phyloP scores from a whole-genome alignment of 2,113 vertebrate genomes.

The Laticauda colubrina region DNA sequence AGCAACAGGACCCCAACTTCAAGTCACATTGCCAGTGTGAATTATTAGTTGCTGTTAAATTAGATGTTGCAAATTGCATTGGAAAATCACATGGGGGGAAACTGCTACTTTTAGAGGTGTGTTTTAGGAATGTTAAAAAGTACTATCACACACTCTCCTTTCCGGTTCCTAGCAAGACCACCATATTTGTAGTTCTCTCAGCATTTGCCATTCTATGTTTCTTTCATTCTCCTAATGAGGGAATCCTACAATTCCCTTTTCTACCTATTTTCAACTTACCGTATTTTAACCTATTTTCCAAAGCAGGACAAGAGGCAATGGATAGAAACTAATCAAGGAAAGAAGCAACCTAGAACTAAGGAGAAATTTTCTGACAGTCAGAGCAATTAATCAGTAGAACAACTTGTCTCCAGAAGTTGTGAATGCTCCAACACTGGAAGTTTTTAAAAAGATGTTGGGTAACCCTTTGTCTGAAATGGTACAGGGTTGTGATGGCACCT shows the following conservation, averaged over 20 bases:
- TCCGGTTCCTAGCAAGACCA: neutral
- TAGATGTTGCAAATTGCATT: neutral
- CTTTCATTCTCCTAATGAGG: no score
- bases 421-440: neutral
- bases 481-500: no score
- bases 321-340: neutral
- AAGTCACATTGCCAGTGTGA: neutral
- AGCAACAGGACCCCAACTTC: neutral
- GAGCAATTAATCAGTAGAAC: neutral
- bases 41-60: neutral
- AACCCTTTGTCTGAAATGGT: neutral
- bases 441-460: neutral
- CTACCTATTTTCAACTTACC: neutral
- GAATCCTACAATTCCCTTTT: no score
- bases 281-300: neutral
- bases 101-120: neutral
- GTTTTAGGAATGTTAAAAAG: neutral
- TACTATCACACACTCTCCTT: neutral
- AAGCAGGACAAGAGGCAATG: neutral
- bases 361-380: neutral
- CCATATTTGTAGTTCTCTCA: neutral
- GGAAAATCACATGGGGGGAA: neutral
- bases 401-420: neutral
- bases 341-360: neutral
- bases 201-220: neutral